Base-by-base conservation (phyloP, 1,140 invertebrate species). In the Drosophila rufa region DNA sequence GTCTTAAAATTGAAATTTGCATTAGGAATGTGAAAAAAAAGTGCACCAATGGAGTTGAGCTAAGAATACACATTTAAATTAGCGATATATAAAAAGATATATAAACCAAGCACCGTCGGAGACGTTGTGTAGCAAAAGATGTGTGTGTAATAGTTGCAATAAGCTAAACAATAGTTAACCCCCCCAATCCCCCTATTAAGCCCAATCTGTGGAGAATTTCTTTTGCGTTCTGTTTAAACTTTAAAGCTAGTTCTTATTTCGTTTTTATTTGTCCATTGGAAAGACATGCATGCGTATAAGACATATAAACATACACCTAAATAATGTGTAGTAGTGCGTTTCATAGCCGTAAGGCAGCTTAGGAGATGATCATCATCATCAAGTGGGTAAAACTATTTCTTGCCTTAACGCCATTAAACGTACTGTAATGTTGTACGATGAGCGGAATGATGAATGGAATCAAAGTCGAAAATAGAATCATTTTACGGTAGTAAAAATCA, bases 91-190 rank as follows among this genome's bases (percentile, higher is more conserved):
- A 59, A 50, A 50, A 50, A 25, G 53, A 55, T 55, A 55, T 71
- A 51, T 17, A 73, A 30, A 58, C 25, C 27, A 68, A 67, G 42
- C 45, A 42, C 12, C 66, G 66, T 55, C 51, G 51, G 38, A 55
- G 51, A 55, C 50, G 50, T 57, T 59, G 61, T 56, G 51, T 73
- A 73, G 65, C 19, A 42, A 58, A 66, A 58, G 59, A 55, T 55
- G 36, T 55, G 33, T 73, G 67, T 71, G 50, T 71, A 73, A 73
- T 73, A 73, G 67, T 73, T 73, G 69, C 67, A 73, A 73, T 73
- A 73, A 73, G 69, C 67, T 73, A 51, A 55, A 73, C 66, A 58
- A 48, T 66, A 67, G 33, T 38, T 33, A 30, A 11, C 33, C 22
- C 12, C 12, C 22, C 8, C 9, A 14, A 7, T 8, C 9, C n/a